Percentiles rank a stretch among this genome's conserved stretches.
Conservation (phyloP, 2,113 vertebrate genomes). For the Lichenostomus cassidix region DNA sequence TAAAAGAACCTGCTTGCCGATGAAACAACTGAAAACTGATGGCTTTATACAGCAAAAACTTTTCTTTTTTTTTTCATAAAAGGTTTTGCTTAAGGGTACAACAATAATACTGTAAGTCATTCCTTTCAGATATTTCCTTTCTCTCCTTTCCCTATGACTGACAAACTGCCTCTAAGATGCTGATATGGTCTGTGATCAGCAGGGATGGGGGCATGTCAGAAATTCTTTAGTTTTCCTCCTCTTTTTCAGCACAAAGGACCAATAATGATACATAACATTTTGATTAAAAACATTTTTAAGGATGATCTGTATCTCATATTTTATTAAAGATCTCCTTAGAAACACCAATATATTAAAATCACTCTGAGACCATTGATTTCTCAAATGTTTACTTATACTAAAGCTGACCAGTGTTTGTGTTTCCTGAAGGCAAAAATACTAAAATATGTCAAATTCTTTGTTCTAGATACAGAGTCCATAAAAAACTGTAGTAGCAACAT, state of each 20-base stretch:
- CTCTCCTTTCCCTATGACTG: neutral
- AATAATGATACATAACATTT: neutral
- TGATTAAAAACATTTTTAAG: neutral
- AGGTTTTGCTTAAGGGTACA: neutral
- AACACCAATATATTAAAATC: neutral
- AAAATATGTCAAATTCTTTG: neutral
- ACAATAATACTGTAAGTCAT: neutral
- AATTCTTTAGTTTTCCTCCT: neutral
- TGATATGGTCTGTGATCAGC: neutral
- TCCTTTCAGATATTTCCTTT: neutral
- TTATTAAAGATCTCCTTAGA: neutral
- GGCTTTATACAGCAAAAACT: neutral
- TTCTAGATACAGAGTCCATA: neutral
- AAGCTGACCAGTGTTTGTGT: neutral
- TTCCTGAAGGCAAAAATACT: neutral
- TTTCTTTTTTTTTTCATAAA: neutral
- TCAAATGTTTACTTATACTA: neutral
- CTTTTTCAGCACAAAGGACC: neutral
- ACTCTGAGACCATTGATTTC: neutral
- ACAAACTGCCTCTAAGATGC: neutral
- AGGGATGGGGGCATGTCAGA: neutral
- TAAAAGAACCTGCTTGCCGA: neutral
- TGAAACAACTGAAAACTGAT: neutral
- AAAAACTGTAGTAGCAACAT: neutral
- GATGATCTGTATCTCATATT: neutral